These are phyloP conservation scores for Marasmarcha lunaedactyla DNA, from an alignment of 2,888 invertebrate genomes.

Conservation along the genomic window DNA sequence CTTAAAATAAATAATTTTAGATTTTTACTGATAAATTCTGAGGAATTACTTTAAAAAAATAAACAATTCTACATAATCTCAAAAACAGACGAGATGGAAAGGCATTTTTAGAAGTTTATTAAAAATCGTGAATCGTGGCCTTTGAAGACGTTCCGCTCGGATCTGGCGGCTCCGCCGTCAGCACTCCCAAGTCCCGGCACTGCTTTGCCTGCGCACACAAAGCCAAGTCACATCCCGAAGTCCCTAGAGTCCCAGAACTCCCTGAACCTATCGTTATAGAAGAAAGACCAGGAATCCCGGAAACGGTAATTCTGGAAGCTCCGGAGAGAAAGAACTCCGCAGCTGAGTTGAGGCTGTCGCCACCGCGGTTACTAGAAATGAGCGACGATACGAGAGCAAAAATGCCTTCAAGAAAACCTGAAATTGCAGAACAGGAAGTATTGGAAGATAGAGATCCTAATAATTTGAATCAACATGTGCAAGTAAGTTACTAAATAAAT, in stretches of 20 bases:
- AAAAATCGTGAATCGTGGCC: constrained; percentile 30
- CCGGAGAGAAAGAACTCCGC: constrained; percentile 5
- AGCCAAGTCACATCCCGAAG: constrained; percentile 30
- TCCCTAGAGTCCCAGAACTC: constrained; percentile 17
- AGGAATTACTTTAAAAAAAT: no score
- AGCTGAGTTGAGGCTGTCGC: constrained; percentile 10
- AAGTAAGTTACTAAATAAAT: constrained; percentile 69
- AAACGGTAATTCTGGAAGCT: no score
- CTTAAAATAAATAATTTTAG: no score
- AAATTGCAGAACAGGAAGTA: constrained; percentile 34
- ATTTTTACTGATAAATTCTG: no score
- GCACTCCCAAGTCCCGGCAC: constrained; percentile 30
- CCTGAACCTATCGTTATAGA: constrained; percentile 11
- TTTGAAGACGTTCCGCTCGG: constrained; percentile 40
- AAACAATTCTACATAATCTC: no score
- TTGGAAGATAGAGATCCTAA: constrained; percentile 80
- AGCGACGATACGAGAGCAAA: constrained; percentile 8
- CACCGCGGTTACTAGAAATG: constrained; percentile 9
- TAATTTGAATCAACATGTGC: constrained; percentile 75
- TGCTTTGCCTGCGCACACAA: constrained; percentile 38
- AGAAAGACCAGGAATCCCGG: no score
- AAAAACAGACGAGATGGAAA: no score
- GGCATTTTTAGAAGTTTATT: no score
- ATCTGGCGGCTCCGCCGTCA: constrained; percentile 37
- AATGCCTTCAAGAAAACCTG: background rate